phyloP scores from a whole-genome alignment of 2,888 invertebrate genomes.

The Diarsia brunnea region DNA sequence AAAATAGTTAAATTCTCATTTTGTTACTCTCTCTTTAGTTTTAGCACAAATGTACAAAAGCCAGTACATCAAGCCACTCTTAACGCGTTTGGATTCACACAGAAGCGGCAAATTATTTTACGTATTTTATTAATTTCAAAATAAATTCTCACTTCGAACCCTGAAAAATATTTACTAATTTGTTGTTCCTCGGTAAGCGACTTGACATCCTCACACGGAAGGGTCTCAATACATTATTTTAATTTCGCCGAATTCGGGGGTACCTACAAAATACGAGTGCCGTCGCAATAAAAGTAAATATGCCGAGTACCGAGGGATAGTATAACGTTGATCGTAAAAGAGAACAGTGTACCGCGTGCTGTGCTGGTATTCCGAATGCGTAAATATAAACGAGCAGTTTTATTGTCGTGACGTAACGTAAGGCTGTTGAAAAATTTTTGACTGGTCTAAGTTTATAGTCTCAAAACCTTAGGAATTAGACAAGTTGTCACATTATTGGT shows the following conservation, averaged over 20 bases:
- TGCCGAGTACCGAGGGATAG: constrained; percentile 73
- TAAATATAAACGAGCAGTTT: constrained; percentile 63
- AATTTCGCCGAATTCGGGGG: constrained; percentile 54
- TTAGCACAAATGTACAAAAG: no score
- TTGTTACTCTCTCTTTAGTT: no score
- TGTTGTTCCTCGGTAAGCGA: no score
- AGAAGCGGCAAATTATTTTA: no score
- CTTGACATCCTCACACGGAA: constrained; percentile 4
- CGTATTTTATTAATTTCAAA: no score
- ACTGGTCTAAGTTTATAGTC: constrained; percentile 13
- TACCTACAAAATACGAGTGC: constrained; percentile 68
- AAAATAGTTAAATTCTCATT: no score
- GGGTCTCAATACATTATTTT: constrained; percentile 43
- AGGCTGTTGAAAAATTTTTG: constrained; percentile 26
- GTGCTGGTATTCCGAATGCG: constrained; percentile 50
- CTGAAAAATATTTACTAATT: no score
- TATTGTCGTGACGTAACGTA: constrained; percentile 48
- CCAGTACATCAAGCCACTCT: no score
- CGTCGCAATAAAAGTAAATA: constrained; percentile 81
- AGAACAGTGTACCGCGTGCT: constrained; percentile 59
- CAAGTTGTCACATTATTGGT: background rate
- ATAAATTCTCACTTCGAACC: no score
- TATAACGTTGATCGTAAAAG: constrained; percentile 73
- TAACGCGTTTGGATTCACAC: no score
- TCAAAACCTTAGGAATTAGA: background rate